Evolutionary conservation across 92 coral and sea anemone genomes (phyloP).

Genomic region (Parazoanthus atlanticus): DNA sequence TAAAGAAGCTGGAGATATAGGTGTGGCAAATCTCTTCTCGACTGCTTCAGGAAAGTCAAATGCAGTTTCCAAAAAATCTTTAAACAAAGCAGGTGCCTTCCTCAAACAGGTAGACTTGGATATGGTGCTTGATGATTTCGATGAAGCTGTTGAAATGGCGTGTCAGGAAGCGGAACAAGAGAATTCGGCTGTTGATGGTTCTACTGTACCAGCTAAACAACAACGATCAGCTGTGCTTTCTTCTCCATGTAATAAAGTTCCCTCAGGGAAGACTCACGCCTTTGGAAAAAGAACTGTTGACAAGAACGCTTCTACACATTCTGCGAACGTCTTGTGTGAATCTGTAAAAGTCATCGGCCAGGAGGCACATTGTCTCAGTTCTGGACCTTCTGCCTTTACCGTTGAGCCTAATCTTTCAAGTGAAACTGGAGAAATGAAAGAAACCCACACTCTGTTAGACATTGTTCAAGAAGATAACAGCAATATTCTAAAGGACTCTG

Average conservation of each 20-base stretch:
- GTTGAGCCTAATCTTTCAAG: neutral
- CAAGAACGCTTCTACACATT: neutral
- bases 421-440: too few species aligned
- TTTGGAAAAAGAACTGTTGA: neutral
- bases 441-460: neutral
- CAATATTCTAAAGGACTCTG: constrained; percentile 10
- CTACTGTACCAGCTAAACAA: neutral
- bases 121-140: neutral
- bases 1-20: neutral
- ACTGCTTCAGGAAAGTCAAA: constrained; percentile 47
- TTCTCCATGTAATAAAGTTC: neutral
- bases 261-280: neutral
- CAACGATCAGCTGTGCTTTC: neutral
- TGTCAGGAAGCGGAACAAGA: constrained; percentile 8
- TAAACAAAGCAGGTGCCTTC: constrained; percentile 23
- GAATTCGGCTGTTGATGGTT: neutral
- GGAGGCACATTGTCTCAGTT: neutral
- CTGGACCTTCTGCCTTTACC: neutral
- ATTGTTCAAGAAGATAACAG: constrained; percentile 8
- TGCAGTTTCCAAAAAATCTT: constrained; percentile 26
- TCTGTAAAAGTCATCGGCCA: neutral
- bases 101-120: neutral
- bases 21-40: constrained; percentile 17
- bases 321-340: neutral
- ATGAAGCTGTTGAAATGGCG: constrained; percentile 24